Base-by-base conservation (phyloP, 2,888 invertebrate species). In the Drosophila flavopinicola region DNA sequence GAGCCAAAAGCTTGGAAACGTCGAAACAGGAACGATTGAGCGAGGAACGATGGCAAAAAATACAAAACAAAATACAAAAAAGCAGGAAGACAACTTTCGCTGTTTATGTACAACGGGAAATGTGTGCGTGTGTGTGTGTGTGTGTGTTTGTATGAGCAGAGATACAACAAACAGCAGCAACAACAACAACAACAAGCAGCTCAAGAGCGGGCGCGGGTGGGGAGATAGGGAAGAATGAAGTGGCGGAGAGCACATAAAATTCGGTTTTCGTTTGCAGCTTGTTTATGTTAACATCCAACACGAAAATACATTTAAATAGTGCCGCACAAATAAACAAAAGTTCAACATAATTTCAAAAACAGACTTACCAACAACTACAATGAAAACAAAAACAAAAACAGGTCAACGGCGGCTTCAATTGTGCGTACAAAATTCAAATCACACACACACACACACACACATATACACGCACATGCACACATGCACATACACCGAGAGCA, bases 41-140 rank as follows among this genome's bases (percentile, higher is more conserved):
- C 29, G 25, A 17, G 45, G 53, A 54, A 38, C 37, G 48, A 60
- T 45, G 71, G 47, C 68, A 70, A 75, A 87, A 87, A 78, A 58
- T 32, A 20, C 68, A 70, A 75, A 87, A 87, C 78, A 58, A 44
- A 20, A 20, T 3, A 20, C 2, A 20, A 20, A 2, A 20, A 20
- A 20, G 78, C 87, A 75, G 88, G 87, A 87, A 87, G 83, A 85
- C 85, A 88, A 88, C 88, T 88, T 88, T 88, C 88, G 88, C 87
- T 86, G 76, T 76, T 80, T 70, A 65, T 63, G 54, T 70, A 64
- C 72, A 82, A 69, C 75, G 72, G 65, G 49, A 71, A 77, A 59
- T 57, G 47, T 25, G 38, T 25, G 13, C 45, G 25, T 45, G 24
- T 41, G 24, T 24, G 35, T 44, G 53, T 37, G 39, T 37, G 41